A percentile compares a stretch with the other conserved stretches of the same genome.
phyloP scores from a whole-genome alignment of 37 sponge, comb jelly and placozoan genomes.

The Theonella swinhoei region DNA sequence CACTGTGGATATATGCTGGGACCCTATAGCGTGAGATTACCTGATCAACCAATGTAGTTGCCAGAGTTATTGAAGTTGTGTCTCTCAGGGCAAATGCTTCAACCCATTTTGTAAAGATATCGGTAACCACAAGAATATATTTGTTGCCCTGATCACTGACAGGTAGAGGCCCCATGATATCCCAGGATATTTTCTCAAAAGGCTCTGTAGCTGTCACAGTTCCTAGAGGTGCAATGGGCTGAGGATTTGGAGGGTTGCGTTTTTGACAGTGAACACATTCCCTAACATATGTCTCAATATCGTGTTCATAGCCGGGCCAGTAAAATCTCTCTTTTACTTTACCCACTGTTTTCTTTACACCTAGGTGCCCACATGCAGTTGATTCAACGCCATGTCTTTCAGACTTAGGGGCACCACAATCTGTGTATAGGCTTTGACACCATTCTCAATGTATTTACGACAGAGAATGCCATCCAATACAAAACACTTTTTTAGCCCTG shows the following conservation, averaged over 20 bases:
- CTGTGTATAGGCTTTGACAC: too few species aligned
- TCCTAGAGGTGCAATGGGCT: background rate
- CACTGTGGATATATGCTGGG: background rate
- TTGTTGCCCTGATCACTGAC: background rate
- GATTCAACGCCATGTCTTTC: too few species aligned
- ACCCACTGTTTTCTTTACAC: too few species aligned
- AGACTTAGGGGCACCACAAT: too few species aligned
- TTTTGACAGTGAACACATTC: background rate
- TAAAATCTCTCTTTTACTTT: constrained; percentile 6
- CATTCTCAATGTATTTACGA: too few species aligned
- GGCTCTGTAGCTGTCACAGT: background rate
- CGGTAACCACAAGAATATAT: background rate
- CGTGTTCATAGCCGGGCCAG: background rate
- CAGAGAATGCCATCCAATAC: too few species aligned
- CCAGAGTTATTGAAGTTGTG: background rate
- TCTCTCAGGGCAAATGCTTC: background rate
- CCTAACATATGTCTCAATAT: background rate
- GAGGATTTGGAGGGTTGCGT: background rate
- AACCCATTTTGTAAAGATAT: background rate
- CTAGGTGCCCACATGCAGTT: too few species aligned
- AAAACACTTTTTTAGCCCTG: too few species aligned
- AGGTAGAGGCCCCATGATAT: background rate
- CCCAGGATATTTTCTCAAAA: background rate
- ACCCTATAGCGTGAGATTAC: background rate
- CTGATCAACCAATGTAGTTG: background rate